A percentile compares a stretch with the other conserved stretches of the same genome.
Evolutionary conservation across 2,888 invertebrate genomes (phyloP).

Genomic region (Temnothorax unifasciatus): DNA sequence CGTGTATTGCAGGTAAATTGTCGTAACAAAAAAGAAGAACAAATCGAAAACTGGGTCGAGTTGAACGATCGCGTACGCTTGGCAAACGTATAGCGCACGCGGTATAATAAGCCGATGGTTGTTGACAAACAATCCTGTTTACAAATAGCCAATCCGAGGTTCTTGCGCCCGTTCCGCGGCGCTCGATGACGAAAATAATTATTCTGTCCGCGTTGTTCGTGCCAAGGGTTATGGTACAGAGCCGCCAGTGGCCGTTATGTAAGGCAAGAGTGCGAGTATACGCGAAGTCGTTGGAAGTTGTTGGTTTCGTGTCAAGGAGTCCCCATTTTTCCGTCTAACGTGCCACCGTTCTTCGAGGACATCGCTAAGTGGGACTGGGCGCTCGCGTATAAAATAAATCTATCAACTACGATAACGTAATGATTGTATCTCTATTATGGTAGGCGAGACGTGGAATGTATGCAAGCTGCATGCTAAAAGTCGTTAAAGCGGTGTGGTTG

Average conservation of each 20-base stretch:
- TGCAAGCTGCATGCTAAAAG: neutral
- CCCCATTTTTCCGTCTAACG: slow-evolving; percentile 34
- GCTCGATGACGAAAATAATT: slow-evolving; percentile 74
- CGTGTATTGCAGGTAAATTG: slow-evolving; percentile 15
- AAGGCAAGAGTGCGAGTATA: slow-evolving; percentile 26
- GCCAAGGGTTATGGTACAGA: slow-evolving; percentile 67
- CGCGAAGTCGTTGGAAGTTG: slow-evolving; percentile 35
- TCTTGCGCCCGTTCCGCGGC: slow-evolving; percentile 46
- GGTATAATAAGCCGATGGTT: slow-evolving; percentile 68
- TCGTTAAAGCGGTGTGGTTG: neutral
- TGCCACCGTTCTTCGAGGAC: slow-evolving; percentile 45
- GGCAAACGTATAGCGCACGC: slow-evolving; percentile 63
- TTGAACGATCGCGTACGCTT: slow-evolving; percentile 73
- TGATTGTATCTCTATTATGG: slow-evolving; percentile 37
- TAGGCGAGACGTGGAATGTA: slow-evolving; percentile 1
- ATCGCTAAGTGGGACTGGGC: slow-evolving; percentile 43
- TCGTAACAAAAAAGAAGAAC: slow-evolving; percentile 19
- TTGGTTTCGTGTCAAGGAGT: slow-evolving; percentile 61
- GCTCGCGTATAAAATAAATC: slow-evolving; percentile 53
- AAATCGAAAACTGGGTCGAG: slow-evolving; percentile 61
- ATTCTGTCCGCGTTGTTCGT: slow-evolving; percentile 51
- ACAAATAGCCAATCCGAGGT: slow-evolving; percentile 70
- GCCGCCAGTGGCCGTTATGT: slow-evolving; percentile 33
- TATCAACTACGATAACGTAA: slow-evolving; percentile 37
- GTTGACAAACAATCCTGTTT: slow-evolving; percentile 76